These are phyloP conservation scores for Urophycis tenuis DNA, from an alignment of 2,797 vertebrate species.

Conservation along the genomic window DNA sequence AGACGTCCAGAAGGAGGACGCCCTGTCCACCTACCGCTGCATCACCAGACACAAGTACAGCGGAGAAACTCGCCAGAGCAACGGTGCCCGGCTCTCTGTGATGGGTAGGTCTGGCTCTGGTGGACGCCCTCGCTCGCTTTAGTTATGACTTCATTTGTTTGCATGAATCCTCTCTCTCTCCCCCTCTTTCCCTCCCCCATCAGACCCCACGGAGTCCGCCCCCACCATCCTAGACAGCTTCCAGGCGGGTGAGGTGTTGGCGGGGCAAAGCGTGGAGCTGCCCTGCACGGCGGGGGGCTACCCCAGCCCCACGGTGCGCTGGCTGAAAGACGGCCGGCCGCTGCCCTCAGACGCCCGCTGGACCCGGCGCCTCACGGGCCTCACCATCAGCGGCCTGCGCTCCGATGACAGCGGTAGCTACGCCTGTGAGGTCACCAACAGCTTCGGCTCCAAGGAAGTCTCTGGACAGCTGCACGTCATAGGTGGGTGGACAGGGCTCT, in stretches of 20 bases:
- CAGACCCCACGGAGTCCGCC: conserved; percentile 89
- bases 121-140: too few species aligned
- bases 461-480: conserved; percentile 89
- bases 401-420: conserved; percentile 94
- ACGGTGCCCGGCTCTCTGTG: conserved; percentile 91
- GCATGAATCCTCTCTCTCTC: neutral
- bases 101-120: conserved; percentile 70
- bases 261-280: conserved; percentile 83
- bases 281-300: conserved; percentile 94
- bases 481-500: conserved; percentile 63
- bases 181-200: neutral
- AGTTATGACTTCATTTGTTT: neutral
- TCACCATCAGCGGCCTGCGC: conserved; percentile 88
- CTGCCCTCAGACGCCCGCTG: conserved; percentile 87
- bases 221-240: conserved; percentile 94
- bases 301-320: conserved; percentile 89
- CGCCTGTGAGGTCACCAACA: conserved; percentile 97
- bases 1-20: conserved; percentile 98
- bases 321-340: conserved; percentile 93
- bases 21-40: conserved; percentile 96
- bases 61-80: conserved; percentile 96
- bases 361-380: conserved; percentile 86
- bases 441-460: conserved; percentile 94
- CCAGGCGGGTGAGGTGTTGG: conserved; percentile 84
- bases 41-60: conserved; percentile 98